These are phyloP conservation scores for Petaurus breviceps DNA, from an alignment of 2,113 vertebrate genomes.

Conservation along the genomic window DNA sequence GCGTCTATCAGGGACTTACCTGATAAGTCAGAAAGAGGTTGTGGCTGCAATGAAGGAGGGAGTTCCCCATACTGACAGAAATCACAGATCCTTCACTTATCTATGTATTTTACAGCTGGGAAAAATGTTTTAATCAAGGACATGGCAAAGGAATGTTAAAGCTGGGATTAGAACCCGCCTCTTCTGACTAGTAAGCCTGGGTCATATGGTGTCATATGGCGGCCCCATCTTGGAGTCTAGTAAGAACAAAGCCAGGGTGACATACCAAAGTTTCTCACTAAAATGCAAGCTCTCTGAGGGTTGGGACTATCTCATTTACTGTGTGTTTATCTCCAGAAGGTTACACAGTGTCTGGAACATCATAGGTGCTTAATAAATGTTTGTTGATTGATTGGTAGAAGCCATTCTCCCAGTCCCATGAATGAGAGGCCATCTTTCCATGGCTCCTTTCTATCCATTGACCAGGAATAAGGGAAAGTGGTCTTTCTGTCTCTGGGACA, in stretches of 20 bases:
- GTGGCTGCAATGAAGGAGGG: not conserved
- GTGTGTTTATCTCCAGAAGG: not conserved
- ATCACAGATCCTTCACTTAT: not conserved
- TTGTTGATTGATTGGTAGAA: not conserved
- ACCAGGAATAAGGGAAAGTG: not conserved
- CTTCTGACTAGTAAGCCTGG: not conserved
- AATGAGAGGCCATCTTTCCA: not conserved
- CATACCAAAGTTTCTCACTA: not conserved
- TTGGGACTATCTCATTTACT: not conserved
- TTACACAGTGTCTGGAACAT: not conserved
- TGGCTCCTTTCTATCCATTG: not conserved
- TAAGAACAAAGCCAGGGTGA: not conserved
- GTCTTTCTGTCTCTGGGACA: too few species aligned
- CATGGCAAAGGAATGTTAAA: not conserved
- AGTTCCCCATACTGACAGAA: accelerated
- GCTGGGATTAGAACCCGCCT: not conserved
- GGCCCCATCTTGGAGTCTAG: not conserved
- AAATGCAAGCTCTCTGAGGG: not conserved
- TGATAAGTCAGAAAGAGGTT: not conserved
- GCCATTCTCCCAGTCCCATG: not conserved
- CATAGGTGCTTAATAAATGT: not conserved
- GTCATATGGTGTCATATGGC: not conserved
- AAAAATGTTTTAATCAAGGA: not conserved
- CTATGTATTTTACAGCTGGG: not conserved
- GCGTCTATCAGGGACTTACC: not conserved